These are phyloP conservation scores for Eriosoma lanigerum DNA, from an alignment of 1,140 invertebrate genomes.

Conservation along the genomic window DNA sequence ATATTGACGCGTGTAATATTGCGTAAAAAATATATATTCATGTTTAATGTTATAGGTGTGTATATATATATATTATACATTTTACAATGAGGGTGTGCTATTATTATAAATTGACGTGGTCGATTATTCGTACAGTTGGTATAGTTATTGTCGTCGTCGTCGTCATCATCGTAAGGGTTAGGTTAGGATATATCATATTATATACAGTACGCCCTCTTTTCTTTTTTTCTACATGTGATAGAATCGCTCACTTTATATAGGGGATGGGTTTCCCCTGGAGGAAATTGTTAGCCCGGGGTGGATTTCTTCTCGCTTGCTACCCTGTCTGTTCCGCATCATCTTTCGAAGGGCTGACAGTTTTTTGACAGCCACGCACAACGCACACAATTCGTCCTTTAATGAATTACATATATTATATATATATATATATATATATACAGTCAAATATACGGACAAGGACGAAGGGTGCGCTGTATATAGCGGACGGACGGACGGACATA, in stretches of 20 bases:
- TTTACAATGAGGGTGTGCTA: not conserved
- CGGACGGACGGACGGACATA: not conserved
- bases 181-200: too few relatives aligned
- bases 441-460: not conserved
- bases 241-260: not conserved
- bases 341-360: conserved; percentile 26
- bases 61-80: not conserved
- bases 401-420: not conserved
- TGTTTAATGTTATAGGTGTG: too few relatives aligned
- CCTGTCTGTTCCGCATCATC: too few relatives aligned
- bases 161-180: conserved; percentile 17
- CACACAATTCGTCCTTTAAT: conserved; percentile 21
- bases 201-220: conserved; percentile 5
- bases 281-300: conserved; percentile 28
- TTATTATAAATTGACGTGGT: conserved; percentile 15
- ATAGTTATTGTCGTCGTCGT: not conserved
- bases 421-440: not conserved
- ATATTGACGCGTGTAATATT: too few relatives aligned
- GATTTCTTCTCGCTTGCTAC: not conserved
- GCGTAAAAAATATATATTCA: too few relatives aligned
- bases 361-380: conserved; percentile 11
- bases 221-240: not conserved
- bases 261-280: not conserved
- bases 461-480: not conserved
- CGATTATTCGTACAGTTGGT: conserved; percentile 20